A percentile compares a stretch with the other conserved stretches of the same genome.
Evolutionary conservation across 2,888 invertebrate species (phyloP).

Genomic region (Drosophila conformis): DNA sequence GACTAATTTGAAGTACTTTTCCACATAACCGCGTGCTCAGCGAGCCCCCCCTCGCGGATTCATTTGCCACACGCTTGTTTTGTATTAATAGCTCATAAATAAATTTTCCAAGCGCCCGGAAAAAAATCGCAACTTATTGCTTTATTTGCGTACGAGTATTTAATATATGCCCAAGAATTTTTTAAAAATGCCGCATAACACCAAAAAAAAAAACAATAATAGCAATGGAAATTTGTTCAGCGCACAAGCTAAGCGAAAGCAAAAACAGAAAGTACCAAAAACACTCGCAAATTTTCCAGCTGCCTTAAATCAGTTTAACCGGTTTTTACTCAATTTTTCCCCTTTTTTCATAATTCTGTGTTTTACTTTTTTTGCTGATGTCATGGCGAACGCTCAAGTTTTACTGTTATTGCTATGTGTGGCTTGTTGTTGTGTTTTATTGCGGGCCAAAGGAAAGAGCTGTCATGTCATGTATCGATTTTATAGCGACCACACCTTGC

Average conservation of each 20-base stretch:
- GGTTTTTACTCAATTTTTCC: conserved; percentile 31
- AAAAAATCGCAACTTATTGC: conserved; percentile 45
- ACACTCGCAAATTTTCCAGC: conserved; percentile 36
- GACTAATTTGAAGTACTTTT: conserved; percentile 46
- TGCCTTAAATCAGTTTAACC: conserved; percentile 38
- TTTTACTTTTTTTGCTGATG: conserved; percentile 64
- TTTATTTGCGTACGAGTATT: conserved; percentile 50
- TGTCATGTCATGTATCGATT: conserved; percentile 75
- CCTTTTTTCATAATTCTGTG: neutral
- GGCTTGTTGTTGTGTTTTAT: conserved; percentile 58
- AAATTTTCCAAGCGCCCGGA: conserved; percentile 45
- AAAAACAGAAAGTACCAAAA: conserved; percentile 7
- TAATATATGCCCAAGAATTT: conserved; percentile 38
- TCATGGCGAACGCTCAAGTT: conserved; percentile 63
- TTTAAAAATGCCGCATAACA: conserved; percentile 27
- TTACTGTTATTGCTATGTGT: conserved; percentile 66
- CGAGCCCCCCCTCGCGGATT: neutral
- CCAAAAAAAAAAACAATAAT: neutral
- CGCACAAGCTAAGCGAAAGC: neutral
- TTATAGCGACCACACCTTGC: conserved; percentile 59
- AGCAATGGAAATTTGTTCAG: conserved; percentile 16
- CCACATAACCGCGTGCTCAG: neutral
- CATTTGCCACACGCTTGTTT: conserved; percentile 61
- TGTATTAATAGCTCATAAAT: conserved; percentile 74
- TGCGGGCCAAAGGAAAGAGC: conserved; percentile 53